Conservation (phyloP, 2,797 vertebrate species). For the Leptodactylus fallax region DNA sequence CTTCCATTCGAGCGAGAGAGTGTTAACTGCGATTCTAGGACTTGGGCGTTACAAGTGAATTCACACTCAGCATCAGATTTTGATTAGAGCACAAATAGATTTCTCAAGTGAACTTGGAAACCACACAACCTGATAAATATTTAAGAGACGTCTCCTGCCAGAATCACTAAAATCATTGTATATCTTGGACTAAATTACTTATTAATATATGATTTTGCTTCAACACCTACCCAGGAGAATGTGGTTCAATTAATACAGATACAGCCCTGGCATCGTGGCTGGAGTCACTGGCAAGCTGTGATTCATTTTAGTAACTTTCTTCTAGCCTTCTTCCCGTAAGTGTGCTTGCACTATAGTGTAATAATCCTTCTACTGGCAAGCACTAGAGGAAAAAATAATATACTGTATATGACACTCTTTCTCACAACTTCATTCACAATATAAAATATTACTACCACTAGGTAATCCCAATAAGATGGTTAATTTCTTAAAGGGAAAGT, state of each 20-base stretch:
- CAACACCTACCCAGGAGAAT: constrained; percentile 50
- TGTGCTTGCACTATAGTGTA: neutral
- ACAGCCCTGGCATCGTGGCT: neutral
- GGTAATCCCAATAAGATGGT: neutral
- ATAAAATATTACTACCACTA: neutral
- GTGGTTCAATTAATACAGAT: constrained; percentile 46
- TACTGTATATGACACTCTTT: neutral
- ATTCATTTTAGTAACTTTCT: neutral
- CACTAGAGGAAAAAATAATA: neutral
- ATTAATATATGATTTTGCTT: constrained; percentile 37
- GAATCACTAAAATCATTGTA: constrained; percentile 40
- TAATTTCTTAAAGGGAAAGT: neutral
- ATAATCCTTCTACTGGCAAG: constrained; percentile 22
- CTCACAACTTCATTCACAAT: neutral
- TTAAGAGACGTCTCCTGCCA: constrained; percentile 25
- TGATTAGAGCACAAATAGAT: neutral
- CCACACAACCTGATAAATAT: constrained; percentile 33
- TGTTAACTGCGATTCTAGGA: constrained; percentile 4
- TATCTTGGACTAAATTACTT: constrained; percentile 31
- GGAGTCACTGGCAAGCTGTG: neutral
- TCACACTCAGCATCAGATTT: constrained; percentile 16
- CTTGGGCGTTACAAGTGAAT: neutral
- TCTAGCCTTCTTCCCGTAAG: constrained; percentile 41
- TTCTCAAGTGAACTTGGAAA: constrained; percentile 23
- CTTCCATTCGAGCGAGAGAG: neutral